phyloP scores from a whole-genome alignment of 2,888 invertebrate genomes.

The Parnassius smintheus region DNA sequence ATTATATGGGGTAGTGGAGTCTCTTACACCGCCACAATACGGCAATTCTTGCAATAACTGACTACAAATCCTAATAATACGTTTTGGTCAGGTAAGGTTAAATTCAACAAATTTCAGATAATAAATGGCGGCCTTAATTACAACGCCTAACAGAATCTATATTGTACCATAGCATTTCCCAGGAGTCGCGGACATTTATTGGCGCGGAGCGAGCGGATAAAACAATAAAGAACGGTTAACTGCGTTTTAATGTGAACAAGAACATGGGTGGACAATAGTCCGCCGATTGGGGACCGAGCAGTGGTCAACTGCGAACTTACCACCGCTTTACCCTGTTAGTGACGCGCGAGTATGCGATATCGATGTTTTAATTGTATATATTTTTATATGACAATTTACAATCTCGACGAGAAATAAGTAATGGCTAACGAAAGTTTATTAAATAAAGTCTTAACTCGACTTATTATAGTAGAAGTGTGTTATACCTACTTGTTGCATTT shows the following conservation, averaged over 20 bases:
- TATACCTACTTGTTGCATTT: too few relatives aligned
- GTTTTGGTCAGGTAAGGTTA: conserved; percentile 24
- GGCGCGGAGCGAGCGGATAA: conserved; percentile 65
- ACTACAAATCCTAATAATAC: background rate
- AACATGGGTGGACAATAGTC: conserved; percentile 73
- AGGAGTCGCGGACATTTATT: conserved; percentile 74
- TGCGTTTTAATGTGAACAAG: conserved; percentile 79
- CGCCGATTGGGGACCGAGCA: conserved; percentile 65
- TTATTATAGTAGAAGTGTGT: too few relatives aligned
- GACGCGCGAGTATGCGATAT: conserved; percentile 32
- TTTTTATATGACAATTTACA: background rate
- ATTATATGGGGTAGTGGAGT: too few relatives aligned
- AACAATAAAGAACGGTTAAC: conserved; percentile 81
- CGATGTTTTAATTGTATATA: conserved; percentile 36
- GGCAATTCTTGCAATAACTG: background rate
- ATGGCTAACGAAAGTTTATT: too few relatives aligned
- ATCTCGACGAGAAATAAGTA: too few relatives aligned
- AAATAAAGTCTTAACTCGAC: too few relatives aligned
- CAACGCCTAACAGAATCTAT: conserved; percentile 54
- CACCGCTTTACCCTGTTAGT: conserved; percentile 50
- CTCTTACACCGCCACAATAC: background rate
- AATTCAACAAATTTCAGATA: conserved; percentile 62
- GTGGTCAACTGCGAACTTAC: conserved; percentile 66
- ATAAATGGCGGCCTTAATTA: conserved; percentile 66
- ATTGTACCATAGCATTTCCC: conserved; percentile 65